A percentile compares a stretch with the other conserved stretches of the same genome.
These are phyloP conservation scores for Falco punctatus DNA, from an alignment of 2,113 vertebrate genomes.

Conservation along the genomic window DNA sequence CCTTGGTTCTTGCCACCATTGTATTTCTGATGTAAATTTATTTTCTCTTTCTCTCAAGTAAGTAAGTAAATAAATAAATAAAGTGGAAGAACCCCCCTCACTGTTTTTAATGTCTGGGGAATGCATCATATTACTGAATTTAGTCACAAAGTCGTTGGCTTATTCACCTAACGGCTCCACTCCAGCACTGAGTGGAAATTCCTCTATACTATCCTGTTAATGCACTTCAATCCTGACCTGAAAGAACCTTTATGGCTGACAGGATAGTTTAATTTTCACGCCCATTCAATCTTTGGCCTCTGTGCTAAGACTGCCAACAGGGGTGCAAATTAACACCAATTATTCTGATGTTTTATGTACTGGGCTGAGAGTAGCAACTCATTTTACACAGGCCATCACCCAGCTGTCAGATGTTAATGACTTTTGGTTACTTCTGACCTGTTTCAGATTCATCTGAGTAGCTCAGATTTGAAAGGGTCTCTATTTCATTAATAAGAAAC, in stretches of 20 bases:
- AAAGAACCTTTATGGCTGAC: constrained; percentile 54
- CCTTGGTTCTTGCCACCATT: neutral
- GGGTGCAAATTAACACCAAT: constrained; percentile 78
- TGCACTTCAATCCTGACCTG: constrained; percentile 63
- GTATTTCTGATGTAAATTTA: neutral
- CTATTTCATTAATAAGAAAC: constrained; percentile 57
- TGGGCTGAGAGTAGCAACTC: constrained; percentile 47
- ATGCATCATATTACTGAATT: neutral
- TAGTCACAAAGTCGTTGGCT: neutral
- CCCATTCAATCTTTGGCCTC: constrained; percentile 69
- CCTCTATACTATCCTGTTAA: constrained; percentile 48
- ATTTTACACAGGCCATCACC: constrained; percentile 69
- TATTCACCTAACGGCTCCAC: neutral
- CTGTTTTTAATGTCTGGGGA: neutral
- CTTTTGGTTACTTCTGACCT: constrained; percentile 67
- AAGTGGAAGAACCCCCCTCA: neutral
- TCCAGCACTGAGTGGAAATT: constrained; percentile 13
- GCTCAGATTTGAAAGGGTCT: constrained; percentile 35
- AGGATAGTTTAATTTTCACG: constrained; percentile 62
- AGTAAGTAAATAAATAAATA: neutral
- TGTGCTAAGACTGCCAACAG: constrained; percentile 69
- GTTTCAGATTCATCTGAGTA: constrained; percentile 54
- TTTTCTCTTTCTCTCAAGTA: neutral
- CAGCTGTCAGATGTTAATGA: constrained; percentile 70
- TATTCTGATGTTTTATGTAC: constrained; percentile 72